Evolutionary conservation across 1,140 invertebrate genomes (phyloP).

Genomic region (Drosophila aff.): DNA sequence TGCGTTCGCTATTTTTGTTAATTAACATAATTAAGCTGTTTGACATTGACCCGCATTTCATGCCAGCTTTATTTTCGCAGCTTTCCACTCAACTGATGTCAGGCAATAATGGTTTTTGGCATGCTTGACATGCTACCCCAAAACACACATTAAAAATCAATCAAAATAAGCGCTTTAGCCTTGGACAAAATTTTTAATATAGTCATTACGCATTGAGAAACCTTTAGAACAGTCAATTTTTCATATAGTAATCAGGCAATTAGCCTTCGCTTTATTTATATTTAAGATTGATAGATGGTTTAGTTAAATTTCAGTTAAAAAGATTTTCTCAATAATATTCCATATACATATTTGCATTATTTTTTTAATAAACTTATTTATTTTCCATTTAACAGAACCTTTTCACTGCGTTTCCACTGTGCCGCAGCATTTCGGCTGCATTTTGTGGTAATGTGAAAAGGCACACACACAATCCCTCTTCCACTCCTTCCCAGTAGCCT

Average conservation of each 20-base stretch:
- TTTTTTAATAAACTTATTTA: neutral
- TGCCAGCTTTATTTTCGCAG: slow-evolving; percentile 14
- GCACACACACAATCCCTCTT: neutral
- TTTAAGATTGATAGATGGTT: neutral
- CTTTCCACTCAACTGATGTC: slow-evolving; percentile 10
- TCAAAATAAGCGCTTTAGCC: slow-evolving; percentile 13
- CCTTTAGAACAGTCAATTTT: neutral
- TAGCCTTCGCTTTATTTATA: neutral
- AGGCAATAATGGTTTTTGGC: slow-evolving; percentile 20
- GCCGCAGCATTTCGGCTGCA: neutral
- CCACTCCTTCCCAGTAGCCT: neutral
- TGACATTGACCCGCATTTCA: slow-evolving; percentile 24
- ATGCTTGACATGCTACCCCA: slow-evolving; percentile 24
- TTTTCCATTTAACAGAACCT: neutral
- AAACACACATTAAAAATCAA: slow-evolving; percentile 24
- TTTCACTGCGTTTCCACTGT: neutral
- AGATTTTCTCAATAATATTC: neutral
- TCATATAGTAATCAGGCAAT: neutral
- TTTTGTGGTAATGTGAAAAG: slow-evolving; percentile 48
- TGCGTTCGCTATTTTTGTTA: slow-evolving; percentile 1
- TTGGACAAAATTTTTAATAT: slow-evolving; percentile 11
- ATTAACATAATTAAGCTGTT: slow-evolving; percentile 1
- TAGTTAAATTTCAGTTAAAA: neutral
- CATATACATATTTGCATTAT: neutral
- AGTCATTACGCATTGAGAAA: neutral